phyloP scores from a whole-genome alignment of 1,140 invertebrate genomes.

The Pogonognathellus flavescens region DNA sequence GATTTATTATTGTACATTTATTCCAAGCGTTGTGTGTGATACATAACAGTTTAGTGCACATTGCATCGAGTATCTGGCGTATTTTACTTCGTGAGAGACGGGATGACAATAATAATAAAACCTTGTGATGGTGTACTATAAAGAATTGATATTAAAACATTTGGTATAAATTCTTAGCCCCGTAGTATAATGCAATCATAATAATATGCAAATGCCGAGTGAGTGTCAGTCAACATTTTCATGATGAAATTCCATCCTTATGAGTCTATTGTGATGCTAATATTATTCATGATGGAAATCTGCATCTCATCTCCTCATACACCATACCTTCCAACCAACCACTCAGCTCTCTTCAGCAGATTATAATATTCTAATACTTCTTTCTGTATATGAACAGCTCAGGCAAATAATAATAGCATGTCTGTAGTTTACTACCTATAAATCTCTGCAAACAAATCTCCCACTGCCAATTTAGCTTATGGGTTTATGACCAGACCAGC shows the following conservation, averaged over 20 bases:
- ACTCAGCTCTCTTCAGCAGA: neutral
- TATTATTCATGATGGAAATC: constrained; percentile 41
- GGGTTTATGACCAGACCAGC: neutral
- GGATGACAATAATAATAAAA: constrained; percentile 42
- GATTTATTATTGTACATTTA: too few relatives aligned
- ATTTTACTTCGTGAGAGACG: constrained; percentile 3
- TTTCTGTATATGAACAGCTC: neutral
- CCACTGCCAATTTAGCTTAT: constrained; percentile 34
- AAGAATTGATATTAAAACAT: constrained; percentile 38
- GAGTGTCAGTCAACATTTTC: constrained; percentile 28
- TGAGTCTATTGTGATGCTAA: constrained; percentile 39
- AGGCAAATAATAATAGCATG: constrained; percentile 18
- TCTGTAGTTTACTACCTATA: constrained; percentile 3
- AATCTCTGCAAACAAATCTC: constrained; percentile 34
- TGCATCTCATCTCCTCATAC: constrained; percentile 11
- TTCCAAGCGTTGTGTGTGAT: too few relatives aligned
- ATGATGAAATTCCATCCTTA: constrained; percentile 37
- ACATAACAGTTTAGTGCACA: neutral
- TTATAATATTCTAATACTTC: neutral
- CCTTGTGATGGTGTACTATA: constrained; percentile 13
- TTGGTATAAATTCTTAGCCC: neutral
- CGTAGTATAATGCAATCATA: constrained; percentile 40
- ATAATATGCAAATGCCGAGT: constrained; percentile 27
- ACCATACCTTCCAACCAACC: neutral
- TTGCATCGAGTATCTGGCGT: neutral